Percentiles rank a stretch among this genome's conserved stretches.
Conservation (phyloP, 2,113 vertebrate genomes). For the Mellivora capensis region DNA sequence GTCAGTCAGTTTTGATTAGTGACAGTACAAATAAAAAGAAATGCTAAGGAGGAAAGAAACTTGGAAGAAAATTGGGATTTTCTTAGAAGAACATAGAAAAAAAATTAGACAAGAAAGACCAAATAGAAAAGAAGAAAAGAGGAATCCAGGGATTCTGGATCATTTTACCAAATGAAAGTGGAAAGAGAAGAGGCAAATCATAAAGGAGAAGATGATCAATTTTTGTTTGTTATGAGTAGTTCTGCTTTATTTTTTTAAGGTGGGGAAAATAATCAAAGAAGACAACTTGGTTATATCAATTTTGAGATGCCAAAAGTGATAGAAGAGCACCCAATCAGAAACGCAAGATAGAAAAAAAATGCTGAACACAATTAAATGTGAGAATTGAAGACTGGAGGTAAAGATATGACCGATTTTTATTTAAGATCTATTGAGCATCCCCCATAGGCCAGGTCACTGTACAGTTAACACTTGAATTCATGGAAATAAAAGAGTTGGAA, state of each 20-base stretch:
- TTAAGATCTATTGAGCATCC: background rate
- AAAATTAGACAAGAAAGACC: background rate
- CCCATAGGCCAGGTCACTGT: background rate
- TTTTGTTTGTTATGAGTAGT: too few relatives aligned
- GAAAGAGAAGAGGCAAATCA: background rate
- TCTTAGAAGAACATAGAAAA: too few relatives aligned
- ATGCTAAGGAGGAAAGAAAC: background rate
- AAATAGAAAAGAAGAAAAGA: background rate
- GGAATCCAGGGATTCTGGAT: background rate
- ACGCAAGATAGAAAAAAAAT: background rate
- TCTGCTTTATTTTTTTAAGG: too few relatives aligned
- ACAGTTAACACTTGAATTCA: background rate
- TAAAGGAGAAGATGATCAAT: too few relatives aligned
- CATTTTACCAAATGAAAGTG: background rate
- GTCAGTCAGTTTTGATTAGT: background rate
- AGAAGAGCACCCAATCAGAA: too few relatives aligned
- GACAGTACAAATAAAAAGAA: background rate
- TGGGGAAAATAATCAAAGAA: too few relatives aligned
- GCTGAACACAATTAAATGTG: background rate
- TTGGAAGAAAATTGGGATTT: background rate
- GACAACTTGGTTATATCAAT: too few relatives aligned
- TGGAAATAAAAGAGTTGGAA: background rate
- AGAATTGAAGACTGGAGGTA: background rate
- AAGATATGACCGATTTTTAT: background rate
- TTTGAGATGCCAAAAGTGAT: too few relatives aligned